Evolutionary conservation across 2,797 vertebrate genomes (phyloP), one percentile per base, ranked within the genome.

Genomic region (Acanthurus lineatus): DNA sequence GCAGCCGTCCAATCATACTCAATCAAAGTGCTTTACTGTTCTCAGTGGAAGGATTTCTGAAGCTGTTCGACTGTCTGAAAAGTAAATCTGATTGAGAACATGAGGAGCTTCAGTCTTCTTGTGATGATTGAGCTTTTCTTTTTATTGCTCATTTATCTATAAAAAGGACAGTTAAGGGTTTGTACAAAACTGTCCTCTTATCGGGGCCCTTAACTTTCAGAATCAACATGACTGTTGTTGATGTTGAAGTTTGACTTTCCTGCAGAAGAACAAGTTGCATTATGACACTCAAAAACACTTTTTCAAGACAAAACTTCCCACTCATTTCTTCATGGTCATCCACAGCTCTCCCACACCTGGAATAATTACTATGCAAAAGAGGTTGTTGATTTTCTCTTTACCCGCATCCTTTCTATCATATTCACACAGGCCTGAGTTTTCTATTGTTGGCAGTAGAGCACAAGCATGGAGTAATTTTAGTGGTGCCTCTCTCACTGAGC

Each of bases 341-440:
- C 51, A 67, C 48, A 25, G 25, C 40, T 57, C 58, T 32, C 22
- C 51, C 54, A 76, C 51, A 28, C 62, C 66, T 20, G 6, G 60
- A 83, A 51, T 68, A 69, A 81, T 88, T 77, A 62, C 48, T 5
- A 75, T 61, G 16, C 59, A 66, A 58, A 52, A 14, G 16, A 77
- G 47, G 58, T 72, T 75, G 67, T 79, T 49, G 64, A 77, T 69
- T 86, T 72, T 19, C 22, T 64, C 25, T 58, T 65, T 53, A 48
- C 49, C n/a, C 62, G 19, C 71, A 28, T 56, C 12, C 14, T 59
- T 64, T 86, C 62, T 66, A 14, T 84, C 59, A 63, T 71, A 9
- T 57, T 68, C 70, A 71, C 35, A 62, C 51, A 47, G 14, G 56
- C 35, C 32, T 48, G 49, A 69, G 74, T 86, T 90, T 90, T 61